Evolutionary conservation across 2,888 invertebrate species (phyloP).

Genomic region (Eupithecia pulchellata): DNA sequence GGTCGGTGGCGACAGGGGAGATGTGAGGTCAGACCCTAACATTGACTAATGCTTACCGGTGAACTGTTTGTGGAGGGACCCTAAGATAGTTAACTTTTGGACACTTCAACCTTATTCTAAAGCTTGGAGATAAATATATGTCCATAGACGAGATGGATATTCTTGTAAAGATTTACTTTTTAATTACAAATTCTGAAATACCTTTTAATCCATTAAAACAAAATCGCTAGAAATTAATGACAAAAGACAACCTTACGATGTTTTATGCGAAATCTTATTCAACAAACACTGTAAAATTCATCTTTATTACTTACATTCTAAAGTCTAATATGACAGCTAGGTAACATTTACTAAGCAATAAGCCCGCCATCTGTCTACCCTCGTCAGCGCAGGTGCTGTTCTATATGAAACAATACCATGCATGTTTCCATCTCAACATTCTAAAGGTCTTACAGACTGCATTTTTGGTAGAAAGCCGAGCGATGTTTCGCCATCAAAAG

Average conservation of each 20-base stretch:
- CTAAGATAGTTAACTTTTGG: neutral
- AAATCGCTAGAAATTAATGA: too few species aligned
- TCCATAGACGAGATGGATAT: neutral
- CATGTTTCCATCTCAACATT: neutral
- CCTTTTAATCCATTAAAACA: too few species aligned
- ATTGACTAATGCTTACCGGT: constrained; percentile 45
- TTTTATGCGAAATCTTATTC: neutral
- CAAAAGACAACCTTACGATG: neutral
- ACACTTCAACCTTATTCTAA: neutral
- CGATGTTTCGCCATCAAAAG: neutral
- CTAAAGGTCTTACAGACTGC: neutral
- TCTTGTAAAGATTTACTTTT: neutral
- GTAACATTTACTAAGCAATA: constrained; percentile 33
- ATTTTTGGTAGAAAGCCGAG: neutral
- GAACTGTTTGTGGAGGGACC: constrained; percentile 21
- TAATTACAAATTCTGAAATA: neutral
- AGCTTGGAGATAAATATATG: neutral
- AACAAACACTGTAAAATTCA: neutral
- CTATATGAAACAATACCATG: constrained; percentile 68
- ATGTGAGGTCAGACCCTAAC: constrained; percentile 46
- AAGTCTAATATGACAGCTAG: constrained; percentile 24
- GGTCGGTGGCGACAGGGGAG: constrained; percentile 45
- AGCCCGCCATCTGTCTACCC: constrained; percentile 44
- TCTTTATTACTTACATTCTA: neutral
- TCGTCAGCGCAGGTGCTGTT: constrained; percentile 75